Percentiles rank a stretch among this genome's conserved stretches.
These are phyloP conservation scores for Polydrusus tereticollis DNA, from an alignment of 2,888 invertebrate genomes.

Conservation along the genomic window DNA sequence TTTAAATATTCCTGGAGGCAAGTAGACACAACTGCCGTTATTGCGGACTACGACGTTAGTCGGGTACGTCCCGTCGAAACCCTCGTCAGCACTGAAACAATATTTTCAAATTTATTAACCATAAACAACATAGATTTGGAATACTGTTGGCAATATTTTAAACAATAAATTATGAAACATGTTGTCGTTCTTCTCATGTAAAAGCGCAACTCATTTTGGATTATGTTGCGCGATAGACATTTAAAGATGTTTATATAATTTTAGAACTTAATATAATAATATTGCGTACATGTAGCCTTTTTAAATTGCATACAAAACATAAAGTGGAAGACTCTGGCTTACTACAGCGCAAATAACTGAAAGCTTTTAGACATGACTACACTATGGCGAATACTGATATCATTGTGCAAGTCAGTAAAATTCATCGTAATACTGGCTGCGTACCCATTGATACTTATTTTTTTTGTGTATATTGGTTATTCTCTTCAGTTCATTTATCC, in stretches of 20 bases:
- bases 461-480: no score
- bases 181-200: not conserved
- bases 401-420: no score
- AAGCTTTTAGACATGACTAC: no score
- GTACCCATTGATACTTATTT: no score
- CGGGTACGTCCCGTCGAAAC: slow-evolving; percentile 99
- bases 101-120: slow-evolving; percentile 31
- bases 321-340: no score
- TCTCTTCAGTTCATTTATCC: no score
- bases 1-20: slow-evolving; percentile 99
- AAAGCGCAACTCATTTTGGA: not conserved
- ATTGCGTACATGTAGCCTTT: no score
- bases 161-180: not conserved
- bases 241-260: not conserved
- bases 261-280: no score
- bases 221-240: not conserved
- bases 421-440: no score
- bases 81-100: slow-evolving; percentile 93
- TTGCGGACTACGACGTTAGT: slow-evolving; percentile 99
- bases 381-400: no score
- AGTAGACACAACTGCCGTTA: slow-evolving; percentile 99
- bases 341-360: no score
- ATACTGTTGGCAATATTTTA: slow-evolving; percentile 4
- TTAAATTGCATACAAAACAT: no score
- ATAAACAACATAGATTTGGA: slow-evolving; percentile 25